Conservation (phyloP, 37 sponge, comb jelly and placozoan species). For the Crambe crambe region DNA sequence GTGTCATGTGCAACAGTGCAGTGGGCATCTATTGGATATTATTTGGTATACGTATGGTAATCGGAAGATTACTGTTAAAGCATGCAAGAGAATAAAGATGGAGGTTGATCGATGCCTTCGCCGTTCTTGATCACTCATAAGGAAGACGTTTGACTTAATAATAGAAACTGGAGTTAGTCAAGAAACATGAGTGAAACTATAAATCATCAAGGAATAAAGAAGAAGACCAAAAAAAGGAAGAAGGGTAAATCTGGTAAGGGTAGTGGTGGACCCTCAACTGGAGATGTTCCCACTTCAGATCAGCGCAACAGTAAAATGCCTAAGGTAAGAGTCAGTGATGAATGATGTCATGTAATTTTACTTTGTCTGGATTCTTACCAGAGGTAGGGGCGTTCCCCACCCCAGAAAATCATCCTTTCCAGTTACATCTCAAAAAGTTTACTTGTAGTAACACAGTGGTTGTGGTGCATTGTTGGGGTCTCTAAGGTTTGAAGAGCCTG, state of each 20-base stretch:
- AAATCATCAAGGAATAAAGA: not conserved
- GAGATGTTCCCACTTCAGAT: not conserved
- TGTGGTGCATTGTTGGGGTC: too few relatives aligned
- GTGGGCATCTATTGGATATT: too few relatives aligned
- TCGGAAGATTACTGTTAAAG: not conserved
- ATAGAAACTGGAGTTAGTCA: not conserved
- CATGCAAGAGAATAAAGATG: not conserved
- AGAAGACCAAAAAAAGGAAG: not conserved
- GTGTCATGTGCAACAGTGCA: too few relatives aligned
- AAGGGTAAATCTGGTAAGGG: not conserved
- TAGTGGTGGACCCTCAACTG: not conserved
- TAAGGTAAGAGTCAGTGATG: not conserved
- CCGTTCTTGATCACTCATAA: not conserved
- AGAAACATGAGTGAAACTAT: not conserved
- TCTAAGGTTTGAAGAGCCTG: too few relatives aligned
- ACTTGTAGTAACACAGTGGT: too few relatives aligned
- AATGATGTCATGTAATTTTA: too few relatives aligned
- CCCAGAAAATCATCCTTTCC: too few relatives aligned
- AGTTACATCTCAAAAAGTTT: too few relatives aligned
- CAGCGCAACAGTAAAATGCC: not conserved
- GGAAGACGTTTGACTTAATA: not conserved
- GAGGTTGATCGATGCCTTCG: not conserved
- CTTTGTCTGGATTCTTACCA: too few relatives aligned
- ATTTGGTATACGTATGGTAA: too few relatives aligned
- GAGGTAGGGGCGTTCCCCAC: too few relatives aligned